A percentile compares a stretch with the other conserved stretches of the same genome.
phyloP scores from a whole-genome alignment of 2,113 vertebrate genomes.

The Motacilla tschutschensis region DNA sequence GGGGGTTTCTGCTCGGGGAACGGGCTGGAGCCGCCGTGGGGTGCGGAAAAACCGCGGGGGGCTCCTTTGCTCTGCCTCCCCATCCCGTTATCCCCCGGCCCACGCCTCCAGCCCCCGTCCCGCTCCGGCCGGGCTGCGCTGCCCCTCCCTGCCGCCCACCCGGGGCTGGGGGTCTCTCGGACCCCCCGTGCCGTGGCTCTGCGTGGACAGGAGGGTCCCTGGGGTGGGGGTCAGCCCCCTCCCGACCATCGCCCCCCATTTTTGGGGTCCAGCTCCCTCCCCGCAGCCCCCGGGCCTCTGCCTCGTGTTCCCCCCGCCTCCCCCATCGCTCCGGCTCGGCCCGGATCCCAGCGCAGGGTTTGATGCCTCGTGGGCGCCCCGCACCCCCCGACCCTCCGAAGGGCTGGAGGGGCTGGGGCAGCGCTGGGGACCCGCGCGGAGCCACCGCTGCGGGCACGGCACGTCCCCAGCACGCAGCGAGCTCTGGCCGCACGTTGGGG shows the following conservation, averaged over 20 bases:
- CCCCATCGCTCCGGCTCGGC: background rate
- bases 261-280: background rate
- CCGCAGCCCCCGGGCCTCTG: background rate
- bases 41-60: background rate
- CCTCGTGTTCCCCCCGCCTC: background rate
- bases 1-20: background rate
- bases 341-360: fast-evolving
- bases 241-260: fast-evolving
- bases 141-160: background rate
- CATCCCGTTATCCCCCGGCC: background rate
- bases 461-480: background rate
- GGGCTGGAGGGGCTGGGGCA: background rate
- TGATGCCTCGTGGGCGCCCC: background rate
- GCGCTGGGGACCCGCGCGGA: background rate
- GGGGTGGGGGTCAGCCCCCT: background rate
- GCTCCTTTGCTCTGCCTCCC: too few relatives aligned
- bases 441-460: background rate
- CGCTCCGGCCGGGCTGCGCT: background rate
- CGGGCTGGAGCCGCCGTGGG: background rate
- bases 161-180: fast-evolving
- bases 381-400: fast-evolving
- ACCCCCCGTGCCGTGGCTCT: fast-evolving
- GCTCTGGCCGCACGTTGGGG: background rate
- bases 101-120: background rate
- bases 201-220: background rate